A percentile compares a stretch with the other conserved stretches of the same genome.
Evolutionary conservation across 2,113 vertebrate genomes (phyloP).

Genomic region (Chionomys nivalis): DNA sequence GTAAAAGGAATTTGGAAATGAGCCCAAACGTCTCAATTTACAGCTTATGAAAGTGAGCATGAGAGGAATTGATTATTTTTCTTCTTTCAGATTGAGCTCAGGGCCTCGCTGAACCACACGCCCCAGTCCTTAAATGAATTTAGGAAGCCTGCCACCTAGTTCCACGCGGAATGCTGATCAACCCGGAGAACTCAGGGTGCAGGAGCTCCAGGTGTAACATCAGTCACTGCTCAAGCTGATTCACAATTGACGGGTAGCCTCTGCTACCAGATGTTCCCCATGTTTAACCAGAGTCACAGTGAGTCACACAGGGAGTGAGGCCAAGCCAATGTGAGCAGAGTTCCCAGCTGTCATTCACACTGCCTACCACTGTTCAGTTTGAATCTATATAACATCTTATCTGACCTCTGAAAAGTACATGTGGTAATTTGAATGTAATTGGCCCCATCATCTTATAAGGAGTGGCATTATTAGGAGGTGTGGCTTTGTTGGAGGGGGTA

Average conservation of each 20-base stretch:
- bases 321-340: not conserved
- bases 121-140: not conserved
- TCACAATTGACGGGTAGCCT: not conserved
- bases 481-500: not conserved
- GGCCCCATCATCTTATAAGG: not conserved
- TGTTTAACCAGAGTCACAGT: not conserved
- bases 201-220: fast-evolving
- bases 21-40: constrained; percentile 4
- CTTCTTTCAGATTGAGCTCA: not conserved
- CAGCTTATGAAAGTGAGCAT: not conserved
- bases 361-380: not conserved
- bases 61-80: not conserved
- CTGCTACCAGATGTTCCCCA: not conserved
- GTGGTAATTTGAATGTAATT: not conserved
- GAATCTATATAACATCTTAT: not conserved
- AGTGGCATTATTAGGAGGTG: not conserved
- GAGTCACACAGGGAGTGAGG: not conserved
- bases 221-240: not conserved
- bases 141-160: not conserved
- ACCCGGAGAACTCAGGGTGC: not conserved
- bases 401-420: not conserved
- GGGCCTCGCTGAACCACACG: not conserved
- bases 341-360: not conserved
- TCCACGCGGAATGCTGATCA: not conserved
- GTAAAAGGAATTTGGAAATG: constrained; percentile 5